Conservation (phyloP, 2,888 invertebrate species). For the Eupithecia subfuscata region DNA sequence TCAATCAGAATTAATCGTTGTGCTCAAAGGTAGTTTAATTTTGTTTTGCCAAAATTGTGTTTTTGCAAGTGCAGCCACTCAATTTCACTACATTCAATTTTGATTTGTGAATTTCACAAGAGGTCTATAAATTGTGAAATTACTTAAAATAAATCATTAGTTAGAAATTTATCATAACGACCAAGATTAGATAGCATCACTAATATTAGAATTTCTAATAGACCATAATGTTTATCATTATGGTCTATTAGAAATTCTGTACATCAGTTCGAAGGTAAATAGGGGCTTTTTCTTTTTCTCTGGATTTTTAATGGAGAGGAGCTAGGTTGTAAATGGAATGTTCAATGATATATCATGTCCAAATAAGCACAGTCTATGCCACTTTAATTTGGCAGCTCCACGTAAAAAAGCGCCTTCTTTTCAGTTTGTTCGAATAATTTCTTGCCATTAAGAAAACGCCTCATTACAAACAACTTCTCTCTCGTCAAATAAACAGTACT, state of each 20-base stretch:
- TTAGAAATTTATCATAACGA: neutral
- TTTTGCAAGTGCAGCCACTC: too few species aligned
- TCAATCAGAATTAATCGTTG: constrained; percentile 19
- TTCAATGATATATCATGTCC: neutral
- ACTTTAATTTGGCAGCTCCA: neutral
- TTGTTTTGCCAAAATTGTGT: neutral
- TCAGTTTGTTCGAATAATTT: neutral
- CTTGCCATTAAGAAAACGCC: neutral
- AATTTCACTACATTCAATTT: neutral
- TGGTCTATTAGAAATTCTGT: too few species aligned
- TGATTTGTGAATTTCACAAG: neutral
- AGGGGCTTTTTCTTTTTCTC: too few species aligned
- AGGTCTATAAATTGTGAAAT: neutral
- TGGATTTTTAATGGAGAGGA: neutral
- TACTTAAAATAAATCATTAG: neutral
- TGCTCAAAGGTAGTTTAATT: neutral
- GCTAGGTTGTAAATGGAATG: neutral
- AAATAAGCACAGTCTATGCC: neutral
- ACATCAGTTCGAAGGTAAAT: too few species aligned
- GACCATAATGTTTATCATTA: neutral
- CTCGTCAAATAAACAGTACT: neutral
- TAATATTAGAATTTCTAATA: neutral
- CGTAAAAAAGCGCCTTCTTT: neutral
- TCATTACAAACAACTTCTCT: neutral
- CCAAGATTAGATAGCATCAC: neutral